Conservation (phyloP, 2,888 invertebrate genomes). For the Nebria brevicollis region DNA sequence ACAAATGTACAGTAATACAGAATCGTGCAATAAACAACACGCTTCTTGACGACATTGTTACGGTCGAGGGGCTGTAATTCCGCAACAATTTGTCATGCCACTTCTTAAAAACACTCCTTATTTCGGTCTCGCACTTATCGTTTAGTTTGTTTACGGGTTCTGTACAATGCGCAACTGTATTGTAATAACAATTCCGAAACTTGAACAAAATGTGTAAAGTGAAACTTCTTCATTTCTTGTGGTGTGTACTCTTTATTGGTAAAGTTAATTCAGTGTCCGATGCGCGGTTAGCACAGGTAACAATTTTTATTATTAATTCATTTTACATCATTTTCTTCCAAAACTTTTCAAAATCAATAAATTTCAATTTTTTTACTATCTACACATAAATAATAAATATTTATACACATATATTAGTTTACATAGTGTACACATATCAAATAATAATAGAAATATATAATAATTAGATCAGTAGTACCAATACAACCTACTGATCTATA, state of each 20-base stretch:
- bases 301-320: constrained; percentile 22
- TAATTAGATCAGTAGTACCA: not conserved
- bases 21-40: constrained; percentile 43
- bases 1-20: constrained; percentile 21
- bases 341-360: not conserved
- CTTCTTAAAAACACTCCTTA: constrained; percentile 57
- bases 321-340: not conserved
- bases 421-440: no score
- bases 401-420: no score
- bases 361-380: no score
- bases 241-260: constrained; percentile 22
- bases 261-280: constrained; percentile 50
- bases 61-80: constrained; percentile 58
- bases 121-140: constrained; percentile 52
- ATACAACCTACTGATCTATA: not conserved
- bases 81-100: constrained; percentile 62
- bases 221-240: constrained; percentile 26
- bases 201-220: constrained; percentile 20
- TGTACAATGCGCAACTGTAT: constrained; percentile 47
- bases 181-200: not conserved
- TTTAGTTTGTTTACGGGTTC: constrained; percentile 51
- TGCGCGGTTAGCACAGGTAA: constrained; percentile 55
- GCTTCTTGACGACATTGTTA: constrained; percentile 52
- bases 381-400: no score
- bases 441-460: not conserved